Conservation (phyloP, 2,113 vertebrate species). For the Poecile atricapillus region DNA sequence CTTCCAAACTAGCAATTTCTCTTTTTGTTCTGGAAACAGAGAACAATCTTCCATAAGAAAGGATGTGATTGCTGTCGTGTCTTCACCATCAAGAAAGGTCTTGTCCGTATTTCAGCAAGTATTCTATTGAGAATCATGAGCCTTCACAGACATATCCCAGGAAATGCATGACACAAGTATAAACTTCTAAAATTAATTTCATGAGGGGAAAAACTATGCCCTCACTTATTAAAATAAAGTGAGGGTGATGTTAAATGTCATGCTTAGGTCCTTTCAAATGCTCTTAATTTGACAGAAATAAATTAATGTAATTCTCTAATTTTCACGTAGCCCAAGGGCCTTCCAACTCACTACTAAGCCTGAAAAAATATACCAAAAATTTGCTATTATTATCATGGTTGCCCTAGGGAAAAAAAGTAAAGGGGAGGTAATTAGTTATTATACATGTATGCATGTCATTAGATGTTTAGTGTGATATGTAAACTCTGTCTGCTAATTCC, state of each 20-base stretch:
- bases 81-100: not conserved
- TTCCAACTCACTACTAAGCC: not conserved
- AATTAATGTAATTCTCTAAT: not conserved
- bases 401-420: slow-evolving; percentile 4
- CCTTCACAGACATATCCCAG: not conserved
- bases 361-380: not conserved
- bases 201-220: not conserved
- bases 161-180: not conserved
- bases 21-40: not conserved
- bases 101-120: not conserved
- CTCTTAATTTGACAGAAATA: not conserved
- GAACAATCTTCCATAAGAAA: not conserved
- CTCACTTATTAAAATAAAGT: not conserved
- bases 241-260: not conserved
- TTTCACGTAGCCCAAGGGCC: not conserved
- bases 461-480: slow-evolving; percentile 27
- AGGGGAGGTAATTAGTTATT: slow-evolving; percentile 34
- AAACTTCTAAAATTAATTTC: not conserved
- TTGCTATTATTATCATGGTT: not conserved
- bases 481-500: slow-evolving; percentile 5
- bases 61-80: not conserved
- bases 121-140: not conserved
- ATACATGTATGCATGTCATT: slow-evolving; percentile 24
- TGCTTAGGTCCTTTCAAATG: not conserved
- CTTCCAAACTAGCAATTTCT: not conserved